Base-by-base conservation (phyloP, 2,888 invertebrate species). In the Hyppa rectilinea region DNA sequence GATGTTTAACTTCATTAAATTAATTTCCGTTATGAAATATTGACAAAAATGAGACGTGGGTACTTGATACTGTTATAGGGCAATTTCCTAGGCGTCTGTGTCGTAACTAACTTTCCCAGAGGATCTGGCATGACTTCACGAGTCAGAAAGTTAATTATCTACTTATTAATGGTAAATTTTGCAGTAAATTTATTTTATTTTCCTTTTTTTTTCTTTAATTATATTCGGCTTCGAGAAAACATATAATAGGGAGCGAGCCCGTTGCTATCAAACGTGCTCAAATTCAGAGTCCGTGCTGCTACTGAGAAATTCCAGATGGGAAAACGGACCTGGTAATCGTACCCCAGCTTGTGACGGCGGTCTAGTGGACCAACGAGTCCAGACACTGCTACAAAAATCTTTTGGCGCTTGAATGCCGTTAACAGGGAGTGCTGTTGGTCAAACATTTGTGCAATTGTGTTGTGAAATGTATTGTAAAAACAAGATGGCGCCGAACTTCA, bases 21-120 rank as follows among this genome's bases (percentile, higher is more conserved):
- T 47, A 78, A 73, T 78, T 53, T 73, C 59, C 52, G 20, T 12
- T 29, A 23, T 43, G 29, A 26, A 56, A 38, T 47, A 47, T 38
- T 38, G 2, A 17, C 29, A 36, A 26, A 26, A 29, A 50, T 6
- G 20, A 29, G 34, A 52, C 14, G n/a, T 6, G 12, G 1, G 3
- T 31, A 2, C 29, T 29, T 47, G 12, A 34, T 9, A 45, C 17
- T 52, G 17, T 5, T 49, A 23, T 40, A 36, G 14, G 17, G 34
- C 23, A 40, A 73, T 23, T 38, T 58, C 9, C 4, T 34, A 43
- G 40, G 38, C 2, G 34, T 34, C 2, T 45, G 26, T 26, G 4
- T 53, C 20, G 26, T 45, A 45, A 9, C 12, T n/a, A 34, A 55
- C 23, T 47, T 53, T n/a, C 26, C 14, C 43, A 70, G n/a, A 74